Conservation (phyloP, 1,140 invertebrate genomes). For the Zaprionus nigranus region DNA sequence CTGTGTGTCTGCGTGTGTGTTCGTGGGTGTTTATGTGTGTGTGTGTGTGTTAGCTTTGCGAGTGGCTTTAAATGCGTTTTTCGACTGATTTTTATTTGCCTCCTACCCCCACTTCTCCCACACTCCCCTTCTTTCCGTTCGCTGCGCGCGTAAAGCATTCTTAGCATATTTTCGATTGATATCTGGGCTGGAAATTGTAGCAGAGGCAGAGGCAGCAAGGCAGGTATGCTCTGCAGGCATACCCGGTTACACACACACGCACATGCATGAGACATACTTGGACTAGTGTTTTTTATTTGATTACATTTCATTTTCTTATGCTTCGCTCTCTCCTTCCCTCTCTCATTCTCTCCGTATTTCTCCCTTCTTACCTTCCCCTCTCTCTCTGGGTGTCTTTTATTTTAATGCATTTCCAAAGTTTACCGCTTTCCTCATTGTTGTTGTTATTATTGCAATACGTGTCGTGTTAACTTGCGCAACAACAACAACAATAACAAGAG, state of each 20-base stretch:
- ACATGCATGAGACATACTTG: neutral
- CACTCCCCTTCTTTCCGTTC: neutral
- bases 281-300: slow-evolving; percentile 20
- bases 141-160: slow-evolving; percentile 45
- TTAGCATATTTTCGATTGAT: slow-evolving; percentile 68
- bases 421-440: slow-evolving; percentile 14
- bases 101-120: slow-evolving; percentile 25
- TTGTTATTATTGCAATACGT: slow-evolving; percentile 43
- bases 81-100: slow-evolving; percentile 74
- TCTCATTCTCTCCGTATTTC: neutral
- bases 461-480: slow-evolving; percentile 38
- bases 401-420: slow-evolving; percentile 41
- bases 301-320: slow-evolving; percentile 27
- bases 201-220: slow-evolving; percentile 5
- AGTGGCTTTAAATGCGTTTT: slow-evolving; percentile 76
- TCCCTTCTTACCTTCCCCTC: neutral
- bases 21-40: neutral
- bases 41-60: slow-evolving; percentile 51
- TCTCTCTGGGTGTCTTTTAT: slow-evolving; percentile 1
- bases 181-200: slow-evolving; percentile 26
- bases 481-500: slow-evolving; percentile 31
- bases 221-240: slow-evolving; percentile 20
- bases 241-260: neutral
- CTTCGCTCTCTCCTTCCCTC: neutral
- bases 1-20: slow-evolving; percentile 20